Conservation (phyloP, 1,140 invertebrate species). For the Hyphantria cunea region DNA sequence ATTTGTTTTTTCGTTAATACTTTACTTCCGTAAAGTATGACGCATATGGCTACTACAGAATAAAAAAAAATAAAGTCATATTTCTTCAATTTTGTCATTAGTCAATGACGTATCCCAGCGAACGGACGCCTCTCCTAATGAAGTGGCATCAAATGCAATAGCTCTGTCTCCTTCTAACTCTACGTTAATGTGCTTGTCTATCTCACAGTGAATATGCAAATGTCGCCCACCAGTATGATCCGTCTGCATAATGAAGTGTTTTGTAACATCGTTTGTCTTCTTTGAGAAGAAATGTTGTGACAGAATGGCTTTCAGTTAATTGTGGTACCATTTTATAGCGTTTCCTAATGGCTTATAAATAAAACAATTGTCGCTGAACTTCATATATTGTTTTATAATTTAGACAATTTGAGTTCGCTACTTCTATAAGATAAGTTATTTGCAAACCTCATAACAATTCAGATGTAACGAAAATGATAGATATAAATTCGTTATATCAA, state of each 20-base stretch:
- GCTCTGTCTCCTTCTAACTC: conserved; percentile 32
- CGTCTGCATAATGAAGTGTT: conserved; percentile 57
- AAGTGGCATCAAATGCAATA: conserved; percentile 37
- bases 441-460: too few species aligned
- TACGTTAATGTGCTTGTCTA: conserved; percentile 2
- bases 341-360: too few species aligned
- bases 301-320: neutral
- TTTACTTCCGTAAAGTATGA: too few species aligned
- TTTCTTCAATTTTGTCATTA: conserved; percentile 25
- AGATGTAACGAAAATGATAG: too few species aligned
- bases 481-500: too few species aligned
- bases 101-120: conserved; percentile 8
- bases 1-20: too few species aligned
- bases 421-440: too few species aligned
- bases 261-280: conserved; percentile 46
- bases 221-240: conserved; percentile 47
- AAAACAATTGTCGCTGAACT: too few species aligned
- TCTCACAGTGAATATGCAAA: conserved; percentile 52
- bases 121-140: conserved; percentile 45
- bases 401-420: too few species aligned
- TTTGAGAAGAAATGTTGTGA: conserved; percentile 32
- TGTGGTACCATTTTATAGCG: too few species aligned
- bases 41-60: neutral
- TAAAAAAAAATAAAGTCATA: conserved; percentile 5
- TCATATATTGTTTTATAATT: too few species aligned